Evolutionary conservation across 2,113 vertebrate genomes (phyloP).

Genomic region (Brevimyrus niger): DNA sequence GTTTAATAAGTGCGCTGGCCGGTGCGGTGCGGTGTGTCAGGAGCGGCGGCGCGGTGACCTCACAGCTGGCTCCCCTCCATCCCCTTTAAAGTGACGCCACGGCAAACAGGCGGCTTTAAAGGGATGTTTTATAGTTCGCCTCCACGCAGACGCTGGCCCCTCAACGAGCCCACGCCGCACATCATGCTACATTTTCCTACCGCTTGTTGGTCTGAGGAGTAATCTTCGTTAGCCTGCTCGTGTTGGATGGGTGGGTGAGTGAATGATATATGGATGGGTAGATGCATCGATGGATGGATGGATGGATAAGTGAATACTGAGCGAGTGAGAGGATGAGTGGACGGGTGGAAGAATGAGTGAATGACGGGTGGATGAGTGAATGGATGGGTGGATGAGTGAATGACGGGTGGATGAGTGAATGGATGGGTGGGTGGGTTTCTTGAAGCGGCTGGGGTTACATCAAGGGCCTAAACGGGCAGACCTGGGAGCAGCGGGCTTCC

Average conservation of each 20-base stretch:
- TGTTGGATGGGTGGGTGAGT: neutral
- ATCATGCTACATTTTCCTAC: neutral
- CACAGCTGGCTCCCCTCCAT: constrained; percentile 22
- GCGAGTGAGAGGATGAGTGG: too few species aligned
- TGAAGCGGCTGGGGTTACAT: neutral
- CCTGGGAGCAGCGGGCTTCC: neutral
- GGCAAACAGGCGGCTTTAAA: constrained; percentile 26
- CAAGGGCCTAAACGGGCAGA: neutral
- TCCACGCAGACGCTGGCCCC: neutral
- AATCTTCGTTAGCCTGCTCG: neutral
- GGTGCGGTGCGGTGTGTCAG: constrained; percentile 14
- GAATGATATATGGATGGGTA: too few species aligned
- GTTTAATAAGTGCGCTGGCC: constrained; percentile 4
- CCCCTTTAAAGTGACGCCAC: constrained; percentile 26
- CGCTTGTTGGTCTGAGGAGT: neutral
- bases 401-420: too few species aligned
- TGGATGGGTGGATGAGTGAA: too few species aligned
- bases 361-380: neutral
- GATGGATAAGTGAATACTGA: too few species aligned
- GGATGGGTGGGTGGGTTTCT: neutral
- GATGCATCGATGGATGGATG: too few species aligned
- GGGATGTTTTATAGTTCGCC: constrained; percentile 13
- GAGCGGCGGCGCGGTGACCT: constrained; percentile 15
- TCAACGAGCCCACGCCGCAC: neutral
- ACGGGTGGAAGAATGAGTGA: too few species aligned